A percentile compares a stretch with the other conserved stretches of the same genome.
These are phyloP conservation scores for Atta cephalotes DNA, from an alignment of 1,140 invertebrate genomes.

Conservation along the genomic window DNA sequence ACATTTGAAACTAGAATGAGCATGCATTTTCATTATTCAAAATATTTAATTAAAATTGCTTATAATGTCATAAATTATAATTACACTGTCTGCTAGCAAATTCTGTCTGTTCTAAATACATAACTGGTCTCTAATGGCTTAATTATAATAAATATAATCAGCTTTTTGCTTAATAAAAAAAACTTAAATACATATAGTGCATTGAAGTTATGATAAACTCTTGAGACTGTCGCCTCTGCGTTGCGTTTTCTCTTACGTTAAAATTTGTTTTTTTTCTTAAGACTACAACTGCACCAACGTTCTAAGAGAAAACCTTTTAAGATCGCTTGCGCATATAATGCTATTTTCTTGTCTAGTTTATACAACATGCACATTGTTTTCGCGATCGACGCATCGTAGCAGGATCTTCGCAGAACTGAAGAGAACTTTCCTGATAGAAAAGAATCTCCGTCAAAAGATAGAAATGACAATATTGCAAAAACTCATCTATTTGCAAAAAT, in stretches of 20 bases:
- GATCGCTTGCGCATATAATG: conserved; percentile 16
- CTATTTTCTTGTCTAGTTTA: not conserved
- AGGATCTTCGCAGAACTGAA: conserved; percentile 37
- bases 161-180: conserved; percentile 57
- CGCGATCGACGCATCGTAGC: conserved; percentile 32
- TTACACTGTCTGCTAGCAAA: conserved; percentile 23
- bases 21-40: conserved; percentile 28
- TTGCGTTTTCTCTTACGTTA: conserved; percentile 21
- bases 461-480: conserved; percentile 55
- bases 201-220: conserved; percentile 37
- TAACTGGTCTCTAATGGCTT: conserved; percentile 34
- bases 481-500: not conserved
- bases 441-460: conserved; percentile 60
- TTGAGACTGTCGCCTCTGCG: not conserved
- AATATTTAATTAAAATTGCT: conserved; percentile 35
- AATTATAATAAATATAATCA: conserved; percentile 50
- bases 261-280: conserved; percentile 3
- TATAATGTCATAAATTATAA: conserved; percentile 42
- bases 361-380: conserved; percentile 1
- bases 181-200: conserved; percentile 26
- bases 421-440: conserved; percentile 51
- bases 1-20: not conserved
- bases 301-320: conserved; percentile 16
- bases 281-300: not conserved
- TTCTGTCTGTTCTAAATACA: conserved; percentile 5